Base-by-base conservation (phyloP, 2,888 invertebrate species). In the Pterostichus niger region DNA sequence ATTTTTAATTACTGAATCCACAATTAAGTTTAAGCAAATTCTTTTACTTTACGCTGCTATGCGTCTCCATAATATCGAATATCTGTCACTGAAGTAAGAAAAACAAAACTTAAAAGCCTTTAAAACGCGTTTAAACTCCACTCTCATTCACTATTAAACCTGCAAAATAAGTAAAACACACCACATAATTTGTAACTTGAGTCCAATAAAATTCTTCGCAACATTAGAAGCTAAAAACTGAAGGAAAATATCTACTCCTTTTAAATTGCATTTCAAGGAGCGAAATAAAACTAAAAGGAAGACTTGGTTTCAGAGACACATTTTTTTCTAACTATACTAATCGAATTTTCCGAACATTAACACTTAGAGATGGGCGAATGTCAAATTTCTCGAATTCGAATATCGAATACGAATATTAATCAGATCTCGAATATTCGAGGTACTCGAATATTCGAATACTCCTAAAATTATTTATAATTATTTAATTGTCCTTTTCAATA, bases 191-290 rank as follows among this genome's bases (percentile, higher is more conserved):
- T 64, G 64, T 64, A 64, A 35, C 64, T 6, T n/a, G 64, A 64
- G 33, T 33, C 64, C 64, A 64, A 64, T 64, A 35, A 64, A 64
- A 64, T 64, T 64, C 64, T 35, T 33, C 64, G 64, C 64, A 11
- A 64, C 64, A 64, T 64, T 64, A 64, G 64, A 64, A 64, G 64
- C 64, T 64, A 13, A 64, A 64, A 64, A 64, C 64, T n/a, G 64
- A 64, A 64, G 35, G 35, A 64, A 64, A 64, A 33, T 64, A 64
- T 35, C 64, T 64, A 33, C 35, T n/a, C 35, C 64, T 35, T 64
- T 64, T 35, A 64, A 64, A 64, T 64, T 64, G 9, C 64, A 64
- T 64, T 64, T 64, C 10, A n/a, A 31, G 31, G 31, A n/a, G 17
- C 7, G 10, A 59, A 59, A 31, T 11, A 10, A 15, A 59, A 59